Evolutionary conservation across 2,888 invertebrate species (phyloP), one percentile per base, ranked within the genome.

Genomic region (Osedax fenrisi): DNA sequence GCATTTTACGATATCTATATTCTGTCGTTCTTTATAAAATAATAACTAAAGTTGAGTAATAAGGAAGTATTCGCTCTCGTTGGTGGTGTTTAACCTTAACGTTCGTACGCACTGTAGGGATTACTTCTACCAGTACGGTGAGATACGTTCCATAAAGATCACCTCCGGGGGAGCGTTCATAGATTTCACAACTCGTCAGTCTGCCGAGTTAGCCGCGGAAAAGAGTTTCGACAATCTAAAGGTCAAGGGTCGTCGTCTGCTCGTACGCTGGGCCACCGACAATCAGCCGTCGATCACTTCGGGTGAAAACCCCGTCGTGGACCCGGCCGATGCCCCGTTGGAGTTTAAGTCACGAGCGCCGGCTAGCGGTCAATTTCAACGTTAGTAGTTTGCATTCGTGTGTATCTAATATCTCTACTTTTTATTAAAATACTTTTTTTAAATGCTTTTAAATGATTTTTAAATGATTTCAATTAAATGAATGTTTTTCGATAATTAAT

Each of bases 81-180:
- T n/a, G n/a, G n/a, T n/a, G n/a, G n/a, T n/a, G n/a, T n/a, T n/a
- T n/a, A n/a, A n/a, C n/a, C n/a, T n/a, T n/a, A n/a, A n/a, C n/a
- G n/a, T n/a, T n/a, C n/a, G n/a, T n/a, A n/a, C n/a, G n/a, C n/a
- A n/a, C n/a, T n/a, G 26, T 2, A 90, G 92, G 78, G 94, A 96
- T 82, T 92, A 96, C 82, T 98, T 98, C 85, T 98, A 98, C 85
- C 97, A 98, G 84, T 97, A 91, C 85, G 98, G 98, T 21, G 98
- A 98, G 85, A 94, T 99, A 76, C 89, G 98, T 79, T 91, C 91
- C 0, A 88, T 98, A 23, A 94, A 94, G 10, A 87, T 97, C 80
- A 92, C 97, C 5, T 90, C 91, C 0, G 86, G 86, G 78, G 97
- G 97, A 86, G 94, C 95, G 0, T 98, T 98, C 84, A 91, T 98